A percentile compares a stretch with the other conserved stretches of the same genome.
Evolutionary conservation across 1,140 invertebrate species (phyloP).

Genomic region (Lepidurus arcticus): DNA sequence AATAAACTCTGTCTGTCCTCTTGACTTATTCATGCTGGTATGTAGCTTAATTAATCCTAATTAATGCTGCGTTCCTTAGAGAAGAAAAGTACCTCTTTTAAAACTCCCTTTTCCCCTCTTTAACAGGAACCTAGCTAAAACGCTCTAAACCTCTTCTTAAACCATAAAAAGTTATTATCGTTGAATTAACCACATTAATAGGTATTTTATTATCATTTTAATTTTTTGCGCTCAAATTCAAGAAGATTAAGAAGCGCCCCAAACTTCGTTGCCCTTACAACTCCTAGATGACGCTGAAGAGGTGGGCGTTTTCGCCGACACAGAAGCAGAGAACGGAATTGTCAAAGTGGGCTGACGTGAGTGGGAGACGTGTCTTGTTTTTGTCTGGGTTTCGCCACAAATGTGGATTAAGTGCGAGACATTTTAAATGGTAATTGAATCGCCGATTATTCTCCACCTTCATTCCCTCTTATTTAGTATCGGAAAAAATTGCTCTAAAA

Average conservation of each 20-base stretch:
- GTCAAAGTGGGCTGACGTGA: constrained; percentile 17
- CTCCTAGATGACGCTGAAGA: background rate
- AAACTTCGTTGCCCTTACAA: background rate
- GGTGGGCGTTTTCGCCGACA: constrained; percentile 16
- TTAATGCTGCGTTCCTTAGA: background rate
- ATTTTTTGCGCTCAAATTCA: background rate
- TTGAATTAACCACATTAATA: too few relatives aligned
- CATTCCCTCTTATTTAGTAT: background rate
- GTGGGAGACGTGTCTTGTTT: constrained; percentile 17
- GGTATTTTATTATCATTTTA: too few relatives aligned
- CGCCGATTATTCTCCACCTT: background rate
- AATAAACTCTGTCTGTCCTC: constrained; percentile 8
- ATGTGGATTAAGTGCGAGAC: constrained; percentile 24
- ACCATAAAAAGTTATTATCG: too few relatives aligned
- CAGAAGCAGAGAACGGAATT: constrained; percentile 12
- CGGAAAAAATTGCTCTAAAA: background rate
- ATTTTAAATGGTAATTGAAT: constrained; percentile 24
- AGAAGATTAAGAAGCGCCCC: background rate
- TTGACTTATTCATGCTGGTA: background rate
- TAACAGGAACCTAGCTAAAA: too few relatives aligned
- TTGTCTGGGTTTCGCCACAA: background rate
- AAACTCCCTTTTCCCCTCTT: too few relatives aligned
- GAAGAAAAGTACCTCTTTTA: too few relatives aligned
- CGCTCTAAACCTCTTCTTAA: too few relatives aligned
- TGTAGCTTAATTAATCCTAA: background rate